Base-by-base conservation (phyloP, 2,888 invertebrate species). In the Dichetophora obliterata region DNA sequence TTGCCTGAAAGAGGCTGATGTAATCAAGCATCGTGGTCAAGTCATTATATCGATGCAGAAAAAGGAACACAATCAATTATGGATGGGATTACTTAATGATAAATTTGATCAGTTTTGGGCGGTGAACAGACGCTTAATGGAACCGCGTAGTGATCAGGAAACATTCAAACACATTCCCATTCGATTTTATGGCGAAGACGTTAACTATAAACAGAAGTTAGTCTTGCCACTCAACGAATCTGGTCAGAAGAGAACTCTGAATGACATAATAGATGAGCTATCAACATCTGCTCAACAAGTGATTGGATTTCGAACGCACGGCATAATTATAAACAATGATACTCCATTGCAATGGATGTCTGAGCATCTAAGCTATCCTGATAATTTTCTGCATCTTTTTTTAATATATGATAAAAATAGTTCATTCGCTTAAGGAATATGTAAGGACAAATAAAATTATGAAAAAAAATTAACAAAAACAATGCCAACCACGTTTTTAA, bases 21-120 rank as follows among this genome's bases (percentile, higher is more conserved):
- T 96, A n/a, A 90, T 99, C 61, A 99, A 99, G 89, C 98, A 99
- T 88, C 92, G 96, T 82, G 95, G 96, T 8, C 95, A 95, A 89
- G 93, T 97, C 22, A 95, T 96, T 83, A 95, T 95, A 37, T 93
- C 93, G 79, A 97, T 97, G 97, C 96, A 96, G 86, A 97, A 97
- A 86, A 97, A 97, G 87, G 99, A 99, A 85, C 98, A 99, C 86
- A 96, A 95, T 88, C 97, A 98, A 85, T 91, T 99, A 16, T 99
- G 98, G 98, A 91, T 95, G 68, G 98, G 98, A 37, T 90, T 99
- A 80, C 93, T 95, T 86, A 97, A 98, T 91, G 98, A 98, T 88
- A 98, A 97, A 90, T 99, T 99, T 90, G 99, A 99, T 89, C 98
- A 98, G 89, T 99, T 99, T 89, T 99, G 99, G 99, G 94, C 97